Evolutionary conservation across 53 echinoderm and acorn worm species (phyloP), one percentile per base, ranked within the genome.

Genomic region (Holothuria scabra): DNA sequence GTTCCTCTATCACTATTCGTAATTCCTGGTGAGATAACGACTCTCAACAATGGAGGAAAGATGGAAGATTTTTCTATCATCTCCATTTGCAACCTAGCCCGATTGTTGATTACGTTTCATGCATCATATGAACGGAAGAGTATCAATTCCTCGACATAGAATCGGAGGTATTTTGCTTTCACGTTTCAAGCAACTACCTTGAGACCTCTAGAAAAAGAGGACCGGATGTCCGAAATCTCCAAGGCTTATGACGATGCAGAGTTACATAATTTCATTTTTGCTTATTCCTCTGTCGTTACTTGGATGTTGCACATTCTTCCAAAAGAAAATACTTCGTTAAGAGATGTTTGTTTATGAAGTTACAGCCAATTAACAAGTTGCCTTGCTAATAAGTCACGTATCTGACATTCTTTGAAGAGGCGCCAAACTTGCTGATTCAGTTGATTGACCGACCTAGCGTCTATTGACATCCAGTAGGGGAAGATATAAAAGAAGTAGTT

Each of bases 331-430:
- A 44, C 41, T 69, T 34, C 69, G 24, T 72, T 46, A 72, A 72
- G 72, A 72, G 72, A 72, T 72, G 48, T 72, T 72, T 72, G 72
- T 72, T 72, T 72, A 72, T 72, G 44, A 72, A 72, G 72, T 72
- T 46, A 72, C 72, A 48, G 72, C 72, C 72, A 72, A 72, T 72
- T 72, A 72, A 72, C 72, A 72, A 72, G 46, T 72, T 72, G 48
- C 72, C 44, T 72, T 44, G 44, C 72, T 48, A 46, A 22, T 41
- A 26, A 72, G 72, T 72, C 46, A 72, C 72, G 72, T 72, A 72
- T 18, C 25, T 72, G 48, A 21, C 72, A 72, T 72, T 72, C 72
- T 48, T 44, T 48, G 44, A 22, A 72, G 72, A 72, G 72, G 72
- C 72, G 20, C 72, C 28, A 14, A 14, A 48, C 23, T 1, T 52